Base-by-base conservation (phyloP, 2,888 invertebrate genomes). In the Rotaria sp. region DNA sequence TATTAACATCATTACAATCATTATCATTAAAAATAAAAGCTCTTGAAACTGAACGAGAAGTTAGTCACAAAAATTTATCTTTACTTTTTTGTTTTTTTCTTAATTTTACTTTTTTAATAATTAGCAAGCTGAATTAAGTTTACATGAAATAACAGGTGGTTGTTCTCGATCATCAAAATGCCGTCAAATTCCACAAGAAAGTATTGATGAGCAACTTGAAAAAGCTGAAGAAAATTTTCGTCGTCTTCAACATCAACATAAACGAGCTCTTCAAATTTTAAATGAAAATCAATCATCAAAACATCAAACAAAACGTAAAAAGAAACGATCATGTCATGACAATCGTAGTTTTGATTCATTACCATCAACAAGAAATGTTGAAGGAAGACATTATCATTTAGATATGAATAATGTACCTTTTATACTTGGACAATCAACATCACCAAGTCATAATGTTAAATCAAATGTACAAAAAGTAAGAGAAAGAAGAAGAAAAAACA, bases 391-490 rank as follows among this genome's bases (percentile, higher is more conserved):
- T 30, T 67, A 35, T 67, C 67, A 67, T 67, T 67, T 67, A 67
- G 67, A 67, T 21, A 30, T 67, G 24, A 41, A 38, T 24, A 13
- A 24, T 45, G 35, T n/a, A 26, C 80, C 80, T 15, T 80, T 80
- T n/a, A 80, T 80, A 45, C 45, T 80, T 26, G 80, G 80, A 5
- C 24, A 41, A 41, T 80, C 80, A 26, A 80, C 80, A 41, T 18
- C 80, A n/a, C 80, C 80, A 45, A 80, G 80, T 80, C 80, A 80
- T 18, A 80, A 80, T 80, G 41, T 80, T 15, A 80, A 41, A 45
- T 45, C 80, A 11, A 80, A 80, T 41, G 35, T 80, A 45, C 80
- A 80, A 45, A 80, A 26, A n/a, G 80, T 80, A 80, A 80, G 18
- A 41, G 35, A 67, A 35, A 35, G 15, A 3, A 26, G 4, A 59